Percentiles rank a stretch among this genome's conserved stretches.
phyloP scores from a whole-genome alignment of 2,888 invertebrate species.

The Neoaliturus tenellus region DNA sequence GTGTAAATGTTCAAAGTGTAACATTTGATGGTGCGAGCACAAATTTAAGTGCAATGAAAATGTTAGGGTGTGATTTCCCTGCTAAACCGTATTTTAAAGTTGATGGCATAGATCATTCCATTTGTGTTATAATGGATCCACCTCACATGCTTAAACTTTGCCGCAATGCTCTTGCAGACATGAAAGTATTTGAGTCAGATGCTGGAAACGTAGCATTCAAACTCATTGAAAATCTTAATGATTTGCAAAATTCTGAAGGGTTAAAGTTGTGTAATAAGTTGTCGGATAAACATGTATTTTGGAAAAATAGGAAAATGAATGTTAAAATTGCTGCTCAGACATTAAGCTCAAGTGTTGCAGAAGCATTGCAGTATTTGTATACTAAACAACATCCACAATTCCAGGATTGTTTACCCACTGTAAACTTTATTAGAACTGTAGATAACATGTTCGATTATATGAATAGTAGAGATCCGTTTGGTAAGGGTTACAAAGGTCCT shows the following conservation, averaged over 20 bases:
- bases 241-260: neutral
- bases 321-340: constrained; percentile 31
- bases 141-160: constrained; percentile 21
- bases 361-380: neutral
- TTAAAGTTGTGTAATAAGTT: constrained; percentile 27
- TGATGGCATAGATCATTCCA: neutral
- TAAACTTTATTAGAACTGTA: constrained; percentile 22
- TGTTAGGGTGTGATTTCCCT: constrained; percentile 25
- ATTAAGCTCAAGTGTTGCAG: constrained; percentile 22
- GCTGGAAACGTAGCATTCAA: neutral
- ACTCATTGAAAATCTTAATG: neutral
- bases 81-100: constrained; percentile 27
- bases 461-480: constrained; percentile 22
- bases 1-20: constrained; percentile 36
- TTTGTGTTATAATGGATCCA: constrained; percentile 37
- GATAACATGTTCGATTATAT: constrained; percentile 10
- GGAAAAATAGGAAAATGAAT: constrained; percentile 36
- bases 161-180: constrained; percentile 16
- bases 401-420: neutral
- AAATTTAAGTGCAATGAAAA: constrained; percentile 34
- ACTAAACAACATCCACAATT: constrained; percentile 6
- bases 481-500: constrained; percentile 19
- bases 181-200: neutral
- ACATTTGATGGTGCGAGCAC: constrained; percentile 40
- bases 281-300: constrained; percentile 13